Evolutionary conservation across 2,888 invertebrate species (phyloP).

Genomic region (Hofmannophila pseudospretella): DNA sequence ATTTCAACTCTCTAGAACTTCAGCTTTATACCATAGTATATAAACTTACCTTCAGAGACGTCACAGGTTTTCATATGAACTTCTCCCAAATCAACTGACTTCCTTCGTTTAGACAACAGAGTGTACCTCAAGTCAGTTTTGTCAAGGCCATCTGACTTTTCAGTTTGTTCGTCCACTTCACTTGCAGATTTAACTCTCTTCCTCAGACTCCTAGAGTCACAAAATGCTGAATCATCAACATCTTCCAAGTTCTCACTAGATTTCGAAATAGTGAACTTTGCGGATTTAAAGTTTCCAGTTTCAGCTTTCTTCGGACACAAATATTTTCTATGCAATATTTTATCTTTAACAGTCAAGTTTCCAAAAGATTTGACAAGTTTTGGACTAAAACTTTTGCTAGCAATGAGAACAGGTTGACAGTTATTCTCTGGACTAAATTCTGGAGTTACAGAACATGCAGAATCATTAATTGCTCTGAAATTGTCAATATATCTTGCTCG

Average conservation of each 20-base stretch:
- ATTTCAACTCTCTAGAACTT: too few species aligned
- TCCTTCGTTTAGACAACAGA: slow-evolving; percentile 32
- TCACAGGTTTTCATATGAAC: too few species aligned
- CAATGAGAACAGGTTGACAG: background rate
- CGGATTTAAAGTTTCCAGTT: too few species aligned
- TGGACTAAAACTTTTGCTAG: too few species aligned
- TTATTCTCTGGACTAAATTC: background rate
- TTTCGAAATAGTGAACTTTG: background rate
- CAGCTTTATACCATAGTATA: too few species aligned
- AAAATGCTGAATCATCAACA: background rate
- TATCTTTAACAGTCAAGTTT: too few species aligned
- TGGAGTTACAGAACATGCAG: background rate
- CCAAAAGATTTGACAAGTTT: too few species aligned
- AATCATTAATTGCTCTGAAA: background rate
- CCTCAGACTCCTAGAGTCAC: background rate
- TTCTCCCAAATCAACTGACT: slow-evolving; percentile 12
- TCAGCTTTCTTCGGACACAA: too few species aligned
- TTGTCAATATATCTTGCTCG: background rate
- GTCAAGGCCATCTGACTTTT: slow-evolving; percentile 9
- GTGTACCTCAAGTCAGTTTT: slow-evolving; percentile 35
- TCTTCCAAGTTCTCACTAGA: background rate
- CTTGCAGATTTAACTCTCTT: background rate
- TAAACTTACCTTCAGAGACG: too few species aligned
- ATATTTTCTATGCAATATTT: too few species aligned
- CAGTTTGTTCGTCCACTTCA: background rate